Percentiles rank a stretch among this genome's conserved stretches.
phyloP scores from a whole-genome alignment of 2,888 invertebrate species.

The Watsonalla cultraria region DNA sequence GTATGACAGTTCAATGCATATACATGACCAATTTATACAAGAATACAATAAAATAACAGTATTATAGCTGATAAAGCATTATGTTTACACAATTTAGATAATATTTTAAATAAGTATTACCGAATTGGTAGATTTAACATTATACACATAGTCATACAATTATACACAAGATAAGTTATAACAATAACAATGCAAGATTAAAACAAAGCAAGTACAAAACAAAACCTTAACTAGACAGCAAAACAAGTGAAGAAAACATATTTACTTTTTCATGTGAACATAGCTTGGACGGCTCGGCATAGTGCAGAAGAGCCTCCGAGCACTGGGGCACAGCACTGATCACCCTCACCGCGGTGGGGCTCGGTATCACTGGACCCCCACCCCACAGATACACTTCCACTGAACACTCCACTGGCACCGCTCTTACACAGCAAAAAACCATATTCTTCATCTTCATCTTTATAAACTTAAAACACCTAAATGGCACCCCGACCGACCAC shows the following conservation, averaged over 20 bases:
- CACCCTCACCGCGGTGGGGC: slow-evolving; percentile 46
- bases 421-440: slow-evolving; percentile 61
- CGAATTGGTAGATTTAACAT: not conserved
- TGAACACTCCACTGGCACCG: slow-evolving; percentile 59
- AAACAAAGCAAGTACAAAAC: slow-evolving; percentile 42
- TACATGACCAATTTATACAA: no score
- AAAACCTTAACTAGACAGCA: slow-evolving; percentile 48
- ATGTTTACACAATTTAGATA: no score
- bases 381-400: slow-evolving; percentile 43
- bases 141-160: slow-evolving; percentile 13
- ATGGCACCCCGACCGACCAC: slow-evolving; percentile 71
- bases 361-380: slow-evolving; percentile 35
- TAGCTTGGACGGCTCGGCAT: slow-evolving; percentile 32
- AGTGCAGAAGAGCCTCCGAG: slow-evolving; percentile 22
- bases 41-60: no score
- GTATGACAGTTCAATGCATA: no score
- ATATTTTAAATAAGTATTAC: not conserved
- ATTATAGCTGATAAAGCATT: no score
- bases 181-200: slow-evolving; percentile 20
- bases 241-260: slow-evolving; percentile 61
- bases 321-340: slow-evolving; percentile 42
- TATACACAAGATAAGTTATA: slow-evolving; percentile 7
- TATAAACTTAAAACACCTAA: slow-evolving; percentile 60
- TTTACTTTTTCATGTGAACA: slow-evolving; percentile 61
- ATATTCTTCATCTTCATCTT: slow-evolving; percentile 50